Conservation (phyloP, 1,140 invertebrate species). For the Lepidurus arcticus region DNA sequence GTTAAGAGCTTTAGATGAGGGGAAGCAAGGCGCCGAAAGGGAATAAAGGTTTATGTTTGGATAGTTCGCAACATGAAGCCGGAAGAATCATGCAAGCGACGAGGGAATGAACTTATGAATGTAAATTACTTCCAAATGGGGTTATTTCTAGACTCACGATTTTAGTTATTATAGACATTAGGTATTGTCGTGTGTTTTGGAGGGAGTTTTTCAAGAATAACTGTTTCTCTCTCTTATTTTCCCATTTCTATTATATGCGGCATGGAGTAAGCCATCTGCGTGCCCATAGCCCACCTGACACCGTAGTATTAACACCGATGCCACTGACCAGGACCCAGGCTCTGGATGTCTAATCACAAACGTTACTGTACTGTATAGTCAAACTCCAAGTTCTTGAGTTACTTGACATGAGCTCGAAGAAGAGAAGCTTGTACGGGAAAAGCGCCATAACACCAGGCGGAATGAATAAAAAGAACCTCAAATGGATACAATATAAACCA, state of each 20-base stretch:
- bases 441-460: not conserved
- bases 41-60: not conserved
- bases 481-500: not conserved
- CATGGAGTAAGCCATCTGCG: not conserved
- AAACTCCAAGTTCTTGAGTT: not conserved
- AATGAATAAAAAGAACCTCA: not conserved
- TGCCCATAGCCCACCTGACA: constrained; percentile 17
- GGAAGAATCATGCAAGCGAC: not conserved
- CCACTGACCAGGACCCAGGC: constrained; percentile 8
- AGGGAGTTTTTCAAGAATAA: not conserved
- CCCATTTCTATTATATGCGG: not conserved
- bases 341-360: not conserved
- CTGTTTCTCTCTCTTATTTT: not conserved
- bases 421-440: not conserved
- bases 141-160: constrained; percentile 19
- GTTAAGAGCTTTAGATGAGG: not conserved
- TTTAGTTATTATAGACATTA: not conserved
- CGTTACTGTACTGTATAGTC: not conserved
- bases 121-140: not conserved
- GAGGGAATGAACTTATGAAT: constrained; percentile 22
- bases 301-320: not conserved
- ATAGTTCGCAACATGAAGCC: not conserved
- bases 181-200: constrained; percentile 13
- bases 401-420: constrained; percentile 9
- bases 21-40: not conserved